Conservation (phyloP, 1,140 invertebrate species). For the Temnothorax longispinosus region DNA sequence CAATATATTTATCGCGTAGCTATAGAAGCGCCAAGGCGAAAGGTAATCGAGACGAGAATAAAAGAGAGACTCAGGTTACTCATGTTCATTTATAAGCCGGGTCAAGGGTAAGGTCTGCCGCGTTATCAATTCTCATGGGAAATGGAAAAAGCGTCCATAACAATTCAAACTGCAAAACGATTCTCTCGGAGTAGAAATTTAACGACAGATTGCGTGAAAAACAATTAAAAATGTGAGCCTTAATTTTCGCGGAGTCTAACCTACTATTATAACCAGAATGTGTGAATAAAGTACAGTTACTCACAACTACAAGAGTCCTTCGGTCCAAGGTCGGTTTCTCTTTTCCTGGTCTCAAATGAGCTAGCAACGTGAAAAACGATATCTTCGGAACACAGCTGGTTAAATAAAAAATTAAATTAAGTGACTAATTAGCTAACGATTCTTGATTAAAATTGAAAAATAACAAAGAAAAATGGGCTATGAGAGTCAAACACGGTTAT, state of each 20-base stretch:
- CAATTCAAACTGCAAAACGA: background rate
- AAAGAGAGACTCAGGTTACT: slow-evolving; percentile 33
- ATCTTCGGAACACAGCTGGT: background rate
- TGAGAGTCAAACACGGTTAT: no score
- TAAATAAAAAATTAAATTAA: background rate
- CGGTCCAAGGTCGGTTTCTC: background rate
- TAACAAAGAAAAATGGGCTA: no score
- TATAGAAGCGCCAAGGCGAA: slow-evolving; percentile 41
- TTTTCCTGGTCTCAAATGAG: slow-evolving; percentile 18
- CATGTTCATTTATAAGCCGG: slow-evolving; percentile 58
- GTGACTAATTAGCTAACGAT: no score
- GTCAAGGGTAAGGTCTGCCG: slow-evolving; percentile 24
- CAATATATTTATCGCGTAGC: slow-evolving; percentile 14
- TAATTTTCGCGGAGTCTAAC: background rate
- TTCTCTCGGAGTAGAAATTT: background rate
- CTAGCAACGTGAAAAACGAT: background rate
- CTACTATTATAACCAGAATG: background rate
- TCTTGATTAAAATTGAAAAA: no score
- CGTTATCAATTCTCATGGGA: slow-evolving; percentile 24
- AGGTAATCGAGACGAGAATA: slow-evolving; percentile 52
- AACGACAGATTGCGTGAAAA: background rate
- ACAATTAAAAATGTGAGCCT: background rate
- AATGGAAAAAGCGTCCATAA: background rate
- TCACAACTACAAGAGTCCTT: slow-evolving; percentile 19
- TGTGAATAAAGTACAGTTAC: background rate